Percentiles rank a stretch among this genome's conserved stretches.
phyloP scores from a whole-genome alignment of 2,888 invertebrate genomes.

The Hirtodrosophila duncani region DNA sequence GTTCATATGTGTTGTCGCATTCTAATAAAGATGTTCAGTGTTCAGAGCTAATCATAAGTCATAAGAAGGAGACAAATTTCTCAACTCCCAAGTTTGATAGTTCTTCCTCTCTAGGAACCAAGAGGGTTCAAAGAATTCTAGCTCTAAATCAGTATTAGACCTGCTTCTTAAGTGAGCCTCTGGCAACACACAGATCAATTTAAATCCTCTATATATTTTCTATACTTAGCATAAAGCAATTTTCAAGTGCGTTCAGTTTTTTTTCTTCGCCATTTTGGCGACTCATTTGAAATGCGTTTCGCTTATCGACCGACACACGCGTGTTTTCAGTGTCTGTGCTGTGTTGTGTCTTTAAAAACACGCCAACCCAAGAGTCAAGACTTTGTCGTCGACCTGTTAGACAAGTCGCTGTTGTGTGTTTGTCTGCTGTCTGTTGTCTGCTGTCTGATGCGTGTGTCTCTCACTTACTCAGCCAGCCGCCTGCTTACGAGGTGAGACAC shows the following conservation, averaged over 20 bases:
- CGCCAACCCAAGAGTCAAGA: conserved; percentile 15
- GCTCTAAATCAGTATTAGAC: too few relatives aligned
- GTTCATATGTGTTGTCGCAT: too few relatives aligned
- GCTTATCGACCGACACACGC: conserved; percentile 27
- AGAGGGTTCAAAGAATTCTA: too few relatives aligned
- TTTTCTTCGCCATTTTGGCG: not conserved
- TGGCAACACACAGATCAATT: too few relatives aligned
- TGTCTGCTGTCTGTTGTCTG: conserved; percentile 25
- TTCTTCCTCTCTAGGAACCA: too few relatives aligned
- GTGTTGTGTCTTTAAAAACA: conserved; percentile 25
- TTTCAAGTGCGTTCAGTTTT: conserved; percentile 50
- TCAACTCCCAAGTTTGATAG: too few relatives aligned
- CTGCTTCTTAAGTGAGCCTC: too few relatives aligned
- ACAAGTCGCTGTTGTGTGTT: conserved; percentile 14
- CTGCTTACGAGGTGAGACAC: conserved; percentile 39
- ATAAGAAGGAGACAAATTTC: too few relatives aligned
- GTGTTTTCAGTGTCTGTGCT: conserved; percentile 15
- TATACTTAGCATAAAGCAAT: conserved; percentile 9
- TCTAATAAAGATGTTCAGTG: too few relatives aligned
- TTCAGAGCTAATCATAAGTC: too few relatives aligned
- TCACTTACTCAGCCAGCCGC: too few relatives aligned
- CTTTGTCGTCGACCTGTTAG: conserved; percentile 26
- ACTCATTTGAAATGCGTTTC: conserved; percentile 16
- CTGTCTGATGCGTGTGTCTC: conserved; percentile 19
- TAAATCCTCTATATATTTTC: too few relatives aligned